Base-by-base conservation (phyloP, 1,140 invertebrate species). In the Drosophila arawakana region DNA sequence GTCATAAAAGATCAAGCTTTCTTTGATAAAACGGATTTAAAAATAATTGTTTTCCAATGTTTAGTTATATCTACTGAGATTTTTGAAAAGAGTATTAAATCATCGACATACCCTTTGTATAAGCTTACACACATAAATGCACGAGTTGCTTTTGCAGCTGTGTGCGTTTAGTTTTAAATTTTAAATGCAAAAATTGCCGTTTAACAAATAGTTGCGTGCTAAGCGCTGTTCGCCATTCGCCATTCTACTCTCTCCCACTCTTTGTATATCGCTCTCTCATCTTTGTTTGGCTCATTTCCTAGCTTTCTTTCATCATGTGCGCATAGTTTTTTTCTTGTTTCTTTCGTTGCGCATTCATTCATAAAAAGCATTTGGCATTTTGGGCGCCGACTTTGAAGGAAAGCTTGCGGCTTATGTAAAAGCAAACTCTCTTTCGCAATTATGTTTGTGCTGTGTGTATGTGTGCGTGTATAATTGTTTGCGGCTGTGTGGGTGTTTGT, bases 131-230 rank as follows among this genome's bases (percentile, higher is more conserved):
- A 13, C 50, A 50, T 49, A 41, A 50, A 59, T 55, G 15, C 41
- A 13, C 57, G 37, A 46, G 50, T 76, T 54, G 66, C 60, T 13
- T 58, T 18, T 46, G 7, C 61, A 11, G 13, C 39, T 46, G 39
- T 30, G 50, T 57, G 68, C 30, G 41, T 49, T 66, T 73, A 66
- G 61, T 74, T 84, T 85, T 73, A 49, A 76, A 79, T 74, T 84
- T 85, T 73, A 49, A 76, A 79, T 86, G 72, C 68, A 73, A 86
- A 47, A 86, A 30, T 65, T 60, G 66, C 63, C 71, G 44, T 61
- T 81, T 61, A 75, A 73, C 67, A 76, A 88, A 86, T 85, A 86
- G 79, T 85, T 86, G 82, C 82, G 83, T 86, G 79, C 68, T 62
- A 72, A 78, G 49, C 49, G 60, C 72, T 71, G 65, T 39, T 54